These are phyloP conservation scores for Selene dorsalis DNA, from an alignment of 2,797 vertebrate genomes.

Conservation along the genomic window DNA sequence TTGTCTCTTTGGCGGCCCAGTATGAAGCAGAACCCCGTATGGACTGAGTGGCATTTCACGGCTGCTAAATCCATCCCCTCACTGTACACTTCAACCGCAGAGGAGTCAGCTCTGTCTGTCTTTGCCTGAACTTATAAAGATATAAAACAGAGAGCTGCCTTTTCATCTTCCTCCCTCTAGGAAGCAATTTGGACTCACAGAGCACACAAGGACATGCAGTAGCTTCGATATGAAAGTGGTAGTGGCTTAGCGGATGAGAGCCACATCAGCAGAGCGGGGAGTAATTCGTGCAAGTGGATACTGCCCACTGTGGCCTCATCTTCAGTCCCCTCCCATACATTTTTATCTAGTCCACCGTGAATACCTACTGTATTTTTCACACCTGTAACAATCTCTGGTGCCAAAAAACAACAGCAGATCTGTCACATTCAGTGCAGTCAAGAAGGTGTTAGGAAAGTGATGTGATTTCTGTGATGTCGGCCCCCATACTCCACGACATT, in stretches of 20 bases:
- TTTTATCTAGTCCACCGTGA: slow-evolving; percentile 48
- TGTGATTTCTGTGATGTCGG: not conserved
- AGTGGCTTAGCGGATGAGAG: slow-evolving; percentile 55
- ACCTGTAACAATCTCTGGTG: slow-evolving; percentile 35
- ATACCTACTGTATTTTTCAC: slow-evolving; percentile 35
- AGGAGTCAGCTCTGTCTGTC: slow-evolving; percentile 56
- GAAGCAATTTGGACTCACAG: slow-evolving; percentile 74
- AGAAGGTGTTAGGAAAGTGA: slow-evolving; percentile 6
- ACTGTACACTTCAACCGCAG: slow-evolving; percentile 46
- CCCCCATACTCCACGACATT: not conserved
- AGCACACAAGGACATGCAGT: slow-evolving; percentile 62
- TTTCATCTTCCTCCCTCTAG: slow-evolving; percentile 75
- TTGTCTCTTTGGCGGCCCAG: slow-evolving; percentile 41
- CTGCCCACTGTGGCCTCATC: slow-evolving; percentile 53
- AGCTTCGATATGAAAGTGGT: slow-evolving; percentile 48
- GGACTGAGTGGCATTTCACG: slow-evolving; percentile 71
- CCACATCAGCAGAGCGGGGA: slow-evolving; percentile 51
- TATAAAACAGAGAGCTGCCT: slow-evolving; percentile 71
- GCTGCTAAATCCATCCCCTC: slow-evolving; percentile 64
- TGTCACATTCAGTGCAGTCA: slow-evolving; percentile 27
- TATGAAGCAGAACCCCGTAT: slow-evolving; percentile 43
- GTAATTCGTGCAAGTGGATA: slow-evolving; percentile 61
- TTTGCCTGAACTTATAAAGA: slow-evolving; percentile 65
- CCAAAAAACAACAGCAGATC: slow-evolving; percentile 39
- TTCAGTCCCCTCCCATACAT: slow-evolving; percentile 45